phyloP scores from a whole-genome alignment of 2,113 vertebrate genomes.

The Hymenochirus boettgeri region DNA sequence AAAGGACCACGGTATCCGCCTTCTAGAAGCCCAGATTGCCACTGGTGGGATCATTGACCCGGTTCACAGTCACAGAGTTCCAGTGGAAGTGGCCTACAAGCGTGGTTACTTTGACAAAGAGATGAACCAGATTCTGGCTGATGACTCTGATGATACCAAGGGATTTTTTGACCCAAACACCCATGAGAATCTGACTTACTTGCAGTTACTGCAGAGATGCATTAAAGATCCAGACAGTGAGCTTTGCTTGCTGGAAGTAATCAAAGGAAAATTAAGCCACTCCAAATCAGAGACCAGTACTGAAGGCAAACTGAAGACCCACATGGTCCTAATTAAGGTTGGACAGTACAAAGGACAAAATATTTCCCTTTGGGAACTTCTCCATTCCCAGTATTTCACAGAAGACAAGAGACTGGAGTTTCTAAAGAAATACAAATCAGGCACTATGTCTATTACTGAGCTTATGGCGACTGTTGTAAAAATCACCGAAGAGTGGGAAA shows the following conservation, averaged over 20 bases:
- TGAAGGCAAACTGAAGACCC: background rate
- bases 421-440: constrained; percentile 49
- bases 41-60: constrained; percentile 77
- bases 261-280: background rate
- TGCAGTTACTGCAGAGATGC: constrained; percentile 60
- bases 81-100: constrained; percentile 64
- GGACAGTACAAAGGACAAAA: constrained; percentile 55
- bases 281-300: constrained; percentile 4
- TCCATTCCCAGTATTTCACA: constrained; percentile 62
- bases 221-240: constrained; percentile 48
- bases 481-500: constrained; percentile 45
- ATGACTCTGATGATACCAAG: constrained; percentile 58
- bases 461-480: constrained; percentile 45
- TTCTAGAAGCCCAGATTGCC: constrained; percentile 71
- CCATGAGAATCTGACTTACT: constrained; percentile 71
- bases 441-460: constrained; percentile 52
- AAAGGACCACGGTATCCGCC: constrained; percentile 75
- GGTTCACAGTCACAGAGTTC: constrained; percentile 53
- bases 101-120: constrained; percentile 58
- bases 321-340: constrained; percentile 27
- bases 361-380: constrained; percentile 57
- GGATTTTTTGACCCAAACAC: constrained; percentile 74
- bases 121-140: constrained; percentile 55
- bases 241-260: constrained; percentile 49
- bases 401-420: constrained; percentile 57